Evolutionary conservation across 2,797 vertebrate genomes (phyloP).

Genomic region (Argyrosomus regius): DNA sequence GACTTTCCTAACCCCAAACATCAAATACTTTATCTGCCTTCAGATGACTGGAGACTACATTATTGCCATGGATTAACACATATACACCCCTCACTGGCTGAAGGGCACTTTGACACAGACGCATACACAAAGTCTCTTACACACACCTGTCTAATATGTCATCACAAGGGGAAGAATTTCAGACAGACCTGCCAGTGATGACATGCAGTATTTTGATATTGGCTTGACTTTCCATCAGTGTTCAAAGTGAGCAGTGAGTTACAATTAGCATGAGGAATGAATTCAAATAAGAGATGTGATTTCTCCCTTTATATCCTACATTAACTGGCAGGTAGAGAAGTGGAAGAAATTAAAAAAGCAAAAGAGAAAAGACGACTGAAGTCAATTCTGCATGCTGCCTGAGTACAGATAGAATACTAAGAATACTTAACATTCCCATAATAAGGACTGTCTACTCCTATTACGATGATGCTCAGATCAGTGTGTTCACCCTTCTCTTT

Average conservation of each 20-base stretch:
- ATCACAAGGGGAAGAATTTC: slow-evolving; percentile 20
- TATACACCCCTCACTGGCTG: slow-evolving; percentile 17
- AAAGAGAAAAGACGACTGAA: slow-evolving; percentile 25
- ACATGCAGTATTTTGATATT: slow-evolving; percentile 54
- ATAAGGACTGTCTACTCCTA: slow-evolving; percentile 45
- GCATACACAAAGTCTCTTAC: slow-evolving; percentile 9
- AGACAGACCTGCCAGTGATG: slow-evolving; percentile 42
- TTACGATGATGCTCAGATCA: slow-evolving; percentile 54
- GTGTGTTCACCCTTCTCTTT: slow-evolving; percentile 15
- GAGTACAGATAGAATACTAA: slow-evolving; percentile 5
- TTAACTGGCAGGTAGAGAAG: slow-evolving; percentile 41
- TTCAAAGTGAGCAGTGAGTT: slow-evolving; percentile 52
- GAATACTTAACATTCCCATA: slow-evolving; percentile 30
- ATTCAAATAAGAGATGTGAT: slow-evolving; percentile 52
- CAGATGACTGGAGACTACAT: slow-evolving; percentile 35
- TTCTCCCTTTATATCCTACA: slow-evolving; percentile 38
- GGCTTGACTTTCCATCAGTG: slow-evolving; percentile 61
- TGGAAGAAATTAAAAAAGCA: not conserved
- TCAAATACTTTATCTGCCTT: slow-evolving; percentile 49
- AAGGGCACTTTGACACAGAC: slow-evolving; percentile 42
- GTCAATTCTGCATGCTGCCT: slow-evolving; percentile 22
- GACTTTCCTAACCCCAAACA: slow-evolving; percentile 45
- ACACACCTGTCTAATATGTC: slow-evolving; percentile 27
- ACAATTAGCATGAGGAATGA: slow-evolving; percentile 29
- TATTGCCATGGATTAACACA: slow-evolving; percentile 57